Evolutionary conservation across 2,797 vertebrate species (phyloP), one percentile per base, ranked within the genome.

Genomic region (Coendou prehensilis): DNA sequence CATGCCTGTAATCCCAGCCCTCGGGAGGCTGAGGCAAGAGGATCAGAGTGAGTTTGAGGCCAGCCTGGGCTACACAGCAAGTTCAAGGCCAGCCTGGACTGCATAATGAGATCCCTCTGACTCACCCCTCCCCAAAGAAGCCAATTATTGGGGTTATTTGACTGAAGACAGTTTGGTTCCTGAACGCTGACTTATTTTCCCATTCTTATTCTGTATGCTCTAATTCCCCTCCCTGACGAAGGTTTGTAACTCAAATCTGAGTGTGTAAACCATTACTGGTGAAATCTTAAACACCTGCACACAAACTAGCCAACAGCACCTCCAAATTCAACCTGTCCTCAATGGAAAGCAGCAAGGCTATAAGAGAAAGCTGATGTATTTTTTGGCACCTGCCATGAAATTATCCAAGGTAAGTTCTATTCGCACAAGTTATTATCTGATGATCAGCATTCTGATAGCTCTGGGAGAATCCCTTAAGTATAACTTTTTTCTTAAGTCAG

Each of bases 401-500:
- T 41, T 2, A 3, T 79, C n/a, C 0, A 37, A 80, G 17, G 23
- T 79, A 69, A 75, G 57, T 94, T 86, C 59, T 30, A 64, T 52
- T 47, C 61, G 83, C 4, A 28, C 9, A 47, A 87, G n/a, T 89
- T 89, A 41, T 89, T 41, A 82, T 54, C 71, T 41, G 37, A 76
- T 71, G 33, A 61, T 50, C 14, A 56, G 3, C 4, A 61, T n/a
- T 61, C 47, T 20, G 69, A 94, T 13, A 87, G 23, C 9, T 86
- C 73, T 96, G 80, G 76, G 18, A 67, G 26, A 86, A 26, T 33
- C 63, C 91, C 86, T 89, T 88, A 57, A 84, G 61, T 37, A 28
- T n/a, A 92, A 56, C 5, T 63, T 90, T 78, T 61, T 22, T 63
- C 18, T 69, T 82, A 92, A 63, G 37, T 87, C 54, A 92, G 85